These are phyloP conservation scores for Periophthalmus modestus DNA, from an alignment of 2,113 vertebrate species.

Conservation along the genomic window DNA sequence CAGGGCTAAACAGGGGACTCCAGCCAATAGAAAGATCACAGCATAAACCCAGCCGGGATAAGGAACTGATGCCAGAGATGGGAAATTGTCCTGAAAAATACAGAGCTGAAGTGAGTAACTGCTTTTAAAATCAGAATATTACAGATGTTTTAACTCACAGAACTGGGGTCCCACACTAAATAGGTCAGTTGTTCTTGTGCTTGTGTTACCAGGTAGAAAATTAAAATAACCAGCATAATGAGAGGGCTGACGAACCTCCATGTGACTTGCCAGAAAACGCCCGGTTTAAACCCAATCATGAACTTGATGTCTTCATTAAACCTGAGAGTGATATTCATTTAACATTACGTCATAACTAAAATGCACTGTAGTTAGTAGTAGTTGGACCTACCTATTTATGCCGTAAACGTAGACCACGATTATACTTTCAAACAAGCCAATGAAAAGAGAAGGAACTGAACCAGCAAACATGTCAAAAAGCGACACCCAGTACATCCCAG, in stretches of 20 bases:
- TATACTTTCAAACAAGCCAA: constrained; percentile 90
- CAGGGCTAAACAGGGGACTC: constrained; percentile 83
- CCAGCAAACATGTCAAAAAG: constrained; percentile 90
- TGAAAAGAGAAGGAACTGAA: constrained; percentile 87
- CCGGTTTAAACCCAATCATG: constrained; percentile 73
- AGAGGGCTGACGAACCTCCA: constrained; percentile 88
- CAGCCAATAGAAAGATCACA: constrained; percentile 83
- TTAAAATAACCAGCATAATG: constrained; percentile 87
- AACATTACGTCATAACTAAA: too few species aligned
- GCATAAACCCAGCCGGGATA: constrained; percentile 84
- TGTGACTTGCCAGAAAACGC: constrained; percentile 89
- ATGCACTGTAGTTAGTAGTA: too few species aligned
- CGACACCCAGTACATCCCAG: constrained; percentile 91
- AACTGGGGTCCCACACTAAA: constrained; percentile 83
- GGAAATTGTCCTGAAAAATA: constrained; percentile 80
- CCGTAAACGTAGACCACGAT: constrained; percentile 89
- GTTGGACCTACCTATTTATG: constrained; percentile 81
- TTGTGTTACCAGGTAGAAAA: constrained; percentile 87
- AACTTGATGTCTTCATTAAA: constrained; percentile 48
- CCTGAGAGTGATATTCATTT: too few species aligned
- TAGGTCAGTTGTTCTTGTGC: constrained; percentile 79
- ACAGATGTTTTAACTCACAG: constrained; percentile 75
- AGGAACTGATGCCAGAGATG: constrained; percentile 62
- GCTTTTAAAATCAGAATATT: not conserved
- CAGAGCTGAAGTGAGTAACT: not conserved